Evolutionary conservation across 2,888 invertebrate genomes (phyloP).

Genomic region (Notocelia uddmanniana): DNA sequence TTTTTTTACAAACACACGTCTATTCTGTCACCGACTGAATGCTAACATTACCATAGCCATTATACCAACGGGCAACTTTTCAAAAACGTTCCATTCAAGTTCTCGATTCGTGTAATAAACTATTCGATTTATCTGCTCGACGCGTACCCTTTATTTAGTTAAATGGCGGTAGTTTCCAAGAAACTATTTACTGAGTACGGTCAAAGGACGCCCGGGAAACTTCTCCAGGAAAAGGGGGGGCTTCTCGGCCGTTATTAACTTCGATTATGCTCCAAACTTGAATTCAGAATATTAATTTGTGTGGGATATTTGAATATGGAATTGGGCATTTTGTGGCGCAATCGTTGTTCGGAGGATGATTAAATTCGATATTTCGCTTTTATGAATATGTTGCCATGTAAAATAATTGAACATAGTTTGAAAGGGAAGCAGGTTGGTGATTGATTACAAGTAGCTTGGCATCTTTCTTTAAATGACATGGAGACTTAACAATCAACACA

Average conservation of each 20-base stretch:
- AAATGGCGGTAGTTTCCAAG: constrained; percentile 59
- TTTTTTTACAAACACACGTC: neutral
- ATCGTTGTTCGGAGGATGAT: constrained; percentile 13
- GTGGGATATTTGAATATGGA: constrained; percentile 40
- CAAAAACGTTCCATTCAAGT: constrained; percentile 39
- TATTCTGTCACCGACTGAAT: neutral
- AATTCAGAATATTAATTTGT: constrained; percentile 43
- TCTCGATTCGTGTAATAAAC: constrained; percentile 50
- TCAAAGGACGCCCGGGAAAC: constrained; percentile 52
- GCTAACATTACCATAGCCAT: constrained; percentile 21
- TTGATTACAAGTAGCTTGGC: too few relatives aligned
- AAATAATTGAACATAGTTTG: neutral
- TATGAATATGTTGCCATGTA: neutral
- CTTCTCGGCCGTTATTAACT: constrained; percentile 44
- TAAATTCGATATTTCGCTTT: constrained; percentile 10
- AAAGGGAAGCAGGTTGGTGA: too few relatives aligned
- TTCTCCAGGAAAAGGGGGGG: constrained; percentile 48
- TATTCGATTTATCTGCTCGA: constrained; percentile 55
- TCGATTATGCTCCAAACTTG: constrained; percentile 43
- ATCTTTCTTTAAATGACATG: too few relatives aligned
- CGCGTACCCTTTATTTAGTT: constrained; percentile 53
- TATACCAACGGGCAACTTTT: constrained; percentile 33
- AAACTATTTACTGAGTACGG: constrained; percentile 62
- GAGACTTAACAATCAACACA: too few relatives aligned
- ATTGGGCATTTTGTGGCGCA: constrained; percentile 31